These are phyloP conservation scores for Tapirus terrestris DNA, from an alignment of 2,113 vertebrate genomes.

Conservation along the genomic window DNA sequence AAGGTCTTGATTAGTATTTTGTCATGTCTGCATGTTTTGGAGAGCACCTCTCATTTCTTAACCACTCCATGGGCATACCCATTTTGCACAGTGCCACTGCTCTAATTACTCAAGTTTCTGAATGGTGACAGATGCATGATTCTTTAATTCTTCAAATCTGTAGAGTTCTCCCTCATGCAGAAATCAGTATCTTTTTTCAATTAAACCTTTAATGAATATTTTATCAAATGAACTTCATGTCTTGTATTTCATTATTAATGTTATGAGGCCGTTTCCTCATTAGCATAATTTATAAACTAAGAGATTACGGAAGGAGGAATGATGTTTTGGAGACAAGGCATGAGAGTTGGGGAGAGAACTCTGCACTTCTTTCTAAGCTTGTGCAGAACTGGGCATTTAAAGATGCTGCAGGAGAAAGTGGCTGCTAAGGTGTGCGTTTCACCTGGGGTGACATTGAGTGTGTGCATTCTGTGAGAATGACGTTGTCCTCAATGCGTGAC, in stretches of 20 bases:
- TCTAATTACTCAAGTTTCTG: background rate
- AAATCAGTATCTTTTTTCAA: slow-evolving; percentile 59
- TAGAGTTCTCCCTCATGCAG: slow-evolving; percentile 33
- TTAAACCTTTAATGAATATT: slow-evolving; percentile 82
- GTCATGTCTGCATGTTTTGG: background rate
- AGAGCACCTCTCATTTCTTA: background rate
- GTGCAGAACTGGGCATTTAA: background rate
- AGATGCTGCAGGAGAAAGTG: background rate
- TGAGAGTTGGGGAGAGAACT: background rate
- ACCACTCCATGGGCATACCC: background rate
- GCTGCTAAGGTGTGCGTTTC: background rate
- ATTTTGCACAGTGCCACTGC: background rate
- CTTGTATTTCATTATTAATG: slow-evolving; percentile 81
- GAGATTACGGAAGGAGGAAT: background rate
- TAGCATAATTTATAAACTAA: slow-evolving; percentile 68
- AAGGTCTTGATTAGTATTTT: background rate
- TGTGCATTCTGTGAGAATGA: background rate
- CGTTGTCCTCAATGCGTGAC: background rate
- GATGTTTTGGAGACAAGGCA: background rate
- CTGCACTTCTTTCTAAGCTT: background rate
- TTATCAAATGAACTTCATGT: slow-evolving; percentile 73
- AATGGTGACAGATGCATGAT: background rate
- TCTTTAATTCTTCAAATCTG: slow-evolving; percentile 32
- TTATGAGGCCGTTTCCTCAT: slow-evolving; percentile 50
- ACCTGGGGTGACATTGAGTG: background rate